Evolutionary conservation across 30 jellyfish, hydroid and myxozoan species (phyloP).

Genomic region (Nemopilema nomurai): DNA sequence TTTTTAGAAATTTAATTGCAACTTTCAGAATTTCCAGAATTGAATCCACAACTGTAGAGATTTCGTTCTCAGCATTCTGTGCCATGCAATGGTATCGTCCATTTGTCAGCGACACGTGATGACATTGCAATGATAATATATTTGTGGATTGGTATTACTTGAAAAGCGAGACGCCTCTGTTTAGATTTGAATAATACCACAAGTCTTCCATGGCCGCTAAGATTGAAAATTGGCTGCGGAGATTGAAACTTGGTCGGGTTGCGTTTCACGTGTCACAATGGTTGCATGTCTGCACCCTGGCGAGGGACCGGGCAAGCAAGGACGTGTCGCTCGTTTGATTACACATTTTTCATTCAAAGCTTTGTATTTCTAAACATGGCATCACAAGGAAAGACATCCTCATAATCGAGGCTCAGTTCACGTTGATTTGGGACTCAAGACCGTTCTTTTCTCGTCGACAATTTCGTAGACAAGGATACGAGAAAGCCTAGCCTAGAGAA

Average conservation of each 20-base stretch:
- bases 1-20: no score
- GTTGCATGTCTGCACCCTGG: neutral
- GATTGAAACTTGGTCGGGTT: no score
- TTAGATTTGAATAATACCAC: neutral
- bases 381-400: neutral
- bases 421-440: neutral
- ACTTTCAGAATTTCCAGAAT: no score
- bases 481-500: neutral
- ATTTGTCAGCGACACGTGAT: no score
- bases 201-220: neutral
- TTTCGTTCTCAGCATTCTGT: no score
- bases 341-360: conserved; percentile 22
- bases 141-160: neutral
- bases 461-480: neutral
- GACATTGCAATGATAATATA: neutral
- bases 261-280: neutral
- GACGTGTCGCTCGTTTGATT: conserved; percentile 13
- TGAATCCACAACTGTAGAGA: no score
- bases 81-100: no score
- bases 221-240: neutral
- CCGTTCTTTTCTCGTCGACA: neutral
- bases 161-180: neutral
- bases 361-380: neutral
- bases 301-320: conserved; percentile 15
- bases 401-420: neutral